Percentiles rank a stretch among this genome's conserved stretches.
Evolutionary conservation across 2,113 vertebrate genomes (phyloP).

Genomic region (Orcinus orca): DNA sequence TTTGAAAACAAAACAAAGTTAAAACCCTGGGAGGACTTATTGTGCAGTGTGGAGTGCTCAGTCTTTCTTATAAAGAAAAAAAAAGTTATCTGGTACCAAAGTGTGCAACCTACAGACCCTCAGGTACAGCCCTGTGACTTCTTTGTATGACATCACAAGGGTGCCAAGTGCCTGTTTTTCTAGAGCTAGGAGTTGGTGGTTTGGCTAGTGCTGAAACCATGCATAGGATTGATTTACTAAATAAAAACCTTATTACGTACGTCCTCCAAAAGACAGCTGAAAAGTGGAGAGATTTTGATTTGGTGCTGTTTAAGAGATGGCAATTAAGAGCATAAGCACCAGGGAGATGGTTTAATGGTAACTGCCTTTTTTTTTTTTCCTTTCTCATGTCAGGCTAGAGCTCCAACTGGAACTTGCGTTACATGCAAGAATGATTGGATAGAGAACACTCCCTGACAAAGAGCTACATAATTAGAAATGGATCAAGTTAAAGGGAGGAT

Average conservation of each 20-base stretch:
- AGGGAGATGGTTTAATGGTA: constrained; percentile 69
- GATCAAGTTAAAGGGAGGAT: constrained; percentile 55
- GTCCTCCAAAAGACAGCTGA: constrained; percentile 82
- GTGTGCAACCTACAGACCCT: constrained; percentile 86
- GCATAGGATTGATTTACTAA: constrained; percentile 83
- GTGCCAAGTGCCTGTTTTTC: constrained; percentile 83
- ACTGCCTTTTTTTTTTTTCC: constrained; percentile 66
- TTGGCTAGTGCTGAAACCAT: constrained; percentile 86
- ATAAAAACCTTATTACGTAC: constrained; percentile 84
- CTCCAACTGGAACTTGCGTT: constrained; percentile 75
- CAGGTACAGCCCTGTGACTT: constrained; percentile 86
- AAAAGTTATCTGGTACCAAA: constrained; percentile 83
- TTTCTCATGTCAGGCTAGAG: constrained; percentile 65
- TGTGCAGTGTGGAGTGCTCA: constrained; percentile 84
- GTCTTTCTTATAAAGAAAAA: constrained; percentile 82
- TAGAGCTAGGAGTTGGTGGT: constrained; percentile 79
- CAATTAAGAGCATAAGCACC: constrained; percentile 81
- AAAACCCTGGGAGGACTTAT: constrained; percentile 78
- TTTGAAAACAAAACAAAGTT: constrained; percentile 82
- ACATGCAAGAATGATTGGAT: constrained; percentile 76
- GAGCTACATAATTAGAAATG: constrained; percentile 78
- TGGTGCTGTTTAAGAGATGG: constrained; percentile 72
- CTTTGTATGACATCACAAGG: constrained; percentile 90
- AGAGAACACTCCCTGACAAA: constrained; percentile 69
- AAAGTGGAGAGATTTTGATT: constrained; percentile 71